phyloP scores from a whole-genome alignment of 2,797 vertebrate genomes.

The Rhincodon typus region DNA sequence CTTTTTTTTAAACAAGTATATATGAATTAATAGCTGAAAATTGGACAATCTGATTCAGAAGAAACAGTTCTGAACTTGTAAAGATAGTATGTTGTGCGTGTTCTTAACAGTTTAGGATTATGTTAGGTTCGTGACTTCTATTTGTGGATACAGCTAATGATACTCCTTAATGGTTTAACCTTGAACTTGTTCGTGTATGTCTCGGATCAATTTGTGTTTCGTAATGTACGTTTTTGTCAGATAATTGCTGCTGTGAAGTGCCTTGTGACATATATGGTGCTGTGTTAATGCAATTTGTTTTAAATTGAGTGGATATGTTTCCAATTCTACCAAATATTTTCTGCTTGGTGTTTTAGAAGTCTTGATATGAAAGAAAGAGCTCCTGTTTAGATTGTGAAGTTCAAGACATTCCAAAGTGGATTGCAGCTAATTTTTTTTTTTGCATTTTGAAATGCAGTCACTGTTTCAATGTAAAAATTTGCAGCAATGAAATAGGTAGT shows the following conservation, averaged over 20 bases:
- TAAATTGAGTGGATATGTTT: not conserved
- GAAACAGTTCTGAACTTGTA: not conserved
- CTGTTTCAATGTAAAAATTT: not conserved
- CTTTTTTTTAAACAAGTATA: not conserved
- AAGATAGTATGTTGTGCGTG: not conserved
- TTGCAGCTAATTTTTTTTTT: not conserved
- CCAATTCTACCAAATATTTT: not conserved
- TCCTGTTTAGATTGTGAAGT: not conserved
- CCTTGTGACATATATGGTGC: not conserved
- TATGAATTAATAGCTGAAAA: not conserved
- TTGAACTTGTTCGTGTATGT: not conserved
- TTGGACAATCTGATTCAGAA: not conserved
- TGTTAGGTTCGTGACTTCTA: not conserved
- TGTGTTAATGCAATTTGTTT: not conserved
- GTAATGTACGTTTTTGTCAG: not conserved
- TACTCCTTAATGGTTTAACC: not conserved
- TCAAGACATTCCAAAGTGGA: not conserved
- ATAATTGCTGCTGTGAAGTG: not conserved
- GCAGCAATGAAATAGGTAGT: not conserved
- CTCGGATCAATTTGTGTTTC: not conserved
- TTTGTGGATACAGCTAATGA: not conserved
- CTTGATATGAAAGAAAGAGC: not conserved
- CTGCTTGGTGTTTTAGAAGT: not conserved
- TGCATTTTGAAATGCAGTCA: not conserved
- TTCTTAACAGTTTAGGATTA: not conserved